phyloP scores from a whole-genome alignment of 2,797 vertebrate species.

The Austrolebias charrua region DNA sequence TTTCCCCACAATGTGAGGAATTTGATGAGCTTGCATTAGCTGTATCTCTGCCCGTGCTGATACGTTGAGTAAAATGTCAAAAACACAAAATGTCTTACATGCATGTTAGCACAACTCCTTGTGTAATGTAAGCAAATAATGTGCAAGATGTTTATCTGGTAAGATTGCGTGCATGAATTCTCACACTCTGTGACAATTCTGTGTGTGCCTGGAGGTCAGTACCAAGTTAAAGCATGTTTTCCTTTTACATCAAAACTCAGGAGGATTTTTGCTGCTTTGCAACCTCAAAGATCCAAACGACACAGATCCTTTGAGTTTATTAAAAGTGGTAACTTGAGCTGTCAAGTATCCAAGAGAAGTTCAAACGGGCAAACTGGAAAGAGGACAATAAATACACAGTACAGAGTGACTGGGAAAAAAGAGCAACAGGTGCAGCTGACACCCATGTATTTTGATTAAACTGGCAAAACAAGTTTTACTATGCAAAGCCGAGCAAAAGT shows the following conservation, averaged over 20 bases:
- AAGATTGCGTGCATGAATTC: constrained; percentile 19
- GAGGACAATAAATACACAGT: constrained; percentile 9
- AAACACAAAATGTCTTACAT: constrained; percentile 32
- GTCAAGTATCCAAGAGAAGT: constrained; percentile 2
- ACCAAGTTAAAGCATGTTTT: constrained; percentile 53
- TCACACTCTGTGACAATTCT: constrained; percentile 3
- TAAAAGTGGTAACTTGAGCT: constrained; percentile 15
- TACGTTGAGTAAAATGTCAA: constrained; percentile 47
- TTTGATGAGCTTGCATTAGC: constrained; percentile 73
- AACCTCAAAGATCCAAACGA: not conserved
- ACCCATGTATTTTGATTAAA: constrained; percentile 59
- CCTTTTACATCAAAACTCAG: constrained; percentile 1
- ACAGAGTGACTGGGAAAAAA: constrained; percentile 47
- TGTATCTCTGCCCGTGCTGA: constrained; percentile 49
- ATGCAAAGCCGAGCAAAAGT: constrained; percentile 34
- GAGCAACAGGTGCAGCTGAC: constrained; percentile 70
- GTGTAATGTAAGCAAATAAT: not conserved
- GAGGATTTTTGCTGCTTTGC: constrained; percentile 9
- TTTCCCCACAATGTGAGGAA: constrained; percentile 69
- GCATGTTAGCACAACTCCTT: constrained; percentile 9
- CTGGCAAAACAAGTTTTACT: constrained; percentile 69
- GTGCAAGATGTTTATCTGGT: not conserved
- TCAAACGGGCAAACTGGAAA: constrained; percentile 5
- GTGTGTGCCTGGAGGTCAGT: constrained; percentile 35
- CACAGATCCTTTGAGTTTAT: constrained; percentile 11